Percentiles rank a stretch among this genome's conserved stretches.
Evolutionary conservation across 2,113 vertebrate genomes (phyloP).

Genomic region (Alouatta palliata): DNA sequence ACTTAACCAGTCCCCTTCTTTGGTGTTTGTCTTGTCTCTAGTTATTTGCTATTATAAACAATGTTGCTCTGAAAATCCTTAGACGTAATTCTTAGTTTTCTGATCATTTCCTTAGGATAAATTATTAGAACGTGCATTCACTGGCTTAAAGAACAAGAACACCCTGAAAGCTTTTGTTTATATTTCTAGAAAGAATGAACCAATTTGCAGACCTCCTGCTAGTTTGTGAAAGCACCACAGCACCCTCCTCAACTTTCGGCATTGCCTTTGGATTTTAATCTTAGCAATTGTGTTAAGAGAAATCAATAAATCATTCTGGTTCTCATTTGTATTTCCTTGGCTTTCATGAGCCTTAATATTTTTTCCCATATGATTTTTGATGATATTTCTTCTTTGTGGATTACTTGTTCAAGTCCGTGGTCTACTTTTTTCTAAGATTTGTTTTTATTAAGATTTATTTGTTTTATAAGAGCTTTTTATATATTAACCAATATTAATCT

Average conservation of each 20-base stretch:
- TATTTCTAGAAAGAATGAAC: not conserved
- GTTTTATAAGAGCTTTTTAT: slow-evolving; percentile 17
- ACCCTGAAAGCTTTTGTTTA: not conserved
- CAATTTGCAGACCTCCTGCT: not conserved
- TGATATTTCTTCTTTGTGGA: not conserved
- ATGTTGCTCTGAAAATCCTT: not conserved
- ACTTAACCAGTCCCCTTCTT: not conserved
- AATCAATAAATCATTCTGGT: not conserved
- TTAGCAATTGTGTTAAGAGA: not conserved
- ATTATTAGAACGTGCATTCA: not conserved
- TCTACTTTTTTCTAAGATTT: not conserved
- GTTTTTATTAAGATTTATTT: not conserved
- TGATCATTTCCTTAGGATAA: not conserved
- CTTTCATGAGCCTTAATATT: not conserved
- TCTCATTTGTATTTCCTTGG: not conserved
- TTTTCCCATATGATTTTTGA: not conserved
- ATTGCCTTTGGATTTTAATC: not conserved
- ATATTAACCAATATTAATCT: not conserved
- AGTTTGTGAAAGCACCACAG: not conserved
- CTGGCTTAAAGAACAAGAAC: not conserved
- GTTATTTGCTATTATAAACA: not conserved
- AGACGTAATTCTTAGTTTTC: not conserved
- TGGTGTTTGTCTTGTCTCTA: not conserved
- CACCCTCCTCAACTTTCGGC: accelerated
- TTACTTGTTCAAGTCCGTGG: not conserved